A percentile compares a stretch with the other conserved stretches of the same genome.
Evolutionary conservation across 2,797 vertebrate species (phyloP).

Genomic region (Cirrhinus mrigala): DNA sequence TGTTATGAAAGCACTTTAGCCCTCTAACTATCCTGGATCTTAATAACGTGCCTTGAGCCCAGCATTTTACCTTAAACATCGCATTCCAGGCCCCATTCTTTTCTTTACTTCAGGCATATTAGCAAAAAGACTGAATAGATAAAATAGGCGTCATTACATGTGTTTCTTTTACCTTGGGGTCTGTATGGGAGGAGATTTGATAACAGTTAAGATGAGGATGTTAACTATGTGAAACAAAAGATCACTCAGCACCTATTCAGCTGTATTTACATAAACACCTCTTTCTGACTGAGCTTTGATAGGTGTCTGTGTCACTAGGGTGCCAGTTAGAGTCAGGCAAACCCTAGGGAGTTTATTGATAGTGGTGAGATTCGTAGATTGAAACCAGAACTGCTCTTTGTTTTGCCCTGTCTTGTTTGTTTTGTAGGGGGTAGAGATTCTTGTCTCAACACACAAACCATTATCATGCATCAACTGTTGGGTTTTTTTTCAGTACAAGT

Average conservation of each 20-base stretch:
- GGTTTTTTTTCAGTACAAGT: neutral
- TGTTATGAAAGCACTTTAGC: conserved; percentile 7
- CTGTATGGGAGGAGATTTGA: conserved; percentile 38
- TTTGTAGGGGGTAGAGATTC: conserved; percentile 5
- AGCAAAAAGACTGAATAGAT: conserved; percentile 25
- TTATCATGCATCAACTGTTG: neutral
- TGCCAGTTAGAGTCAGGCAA: conserved; percentile 52
- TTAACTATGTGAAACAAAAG: conserved; percentile 48
- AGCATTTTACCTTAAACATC: neutral
- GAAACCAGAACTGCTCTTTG: conserved; percentile 28
- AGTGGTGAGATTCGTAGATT: conserved; percentile 24
- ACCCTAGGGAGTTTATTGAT: conserved; percentile 49
- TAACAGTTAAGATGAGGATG: conserved; percentile 56
- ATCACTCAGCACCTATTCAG: conserved; percentile 33
- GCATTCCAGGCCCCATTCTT: neutral
- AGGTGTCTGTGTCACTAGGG: conserved; percentile 42
- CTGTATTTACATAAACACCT: conserved; percentile 51
- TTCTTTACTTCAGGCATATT: neutral
- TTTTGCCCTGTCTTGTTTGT: conserved; percentile 14
- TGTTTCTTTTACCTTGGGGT: conserved; percentile 27
- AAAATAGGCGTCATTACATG: conserved; percentile 1
- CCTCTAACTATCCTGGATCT: neutral
- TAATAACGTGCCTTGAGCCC: neutral
- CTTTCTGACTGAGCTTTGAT: conserved; percentile 43
- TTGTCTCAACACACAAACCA: neutral